These are phyloP conservation scores for Morpho deidamia DNA, from an alignment of 2,888 invertebrate species.

Conservation along the genomic window DNA sequence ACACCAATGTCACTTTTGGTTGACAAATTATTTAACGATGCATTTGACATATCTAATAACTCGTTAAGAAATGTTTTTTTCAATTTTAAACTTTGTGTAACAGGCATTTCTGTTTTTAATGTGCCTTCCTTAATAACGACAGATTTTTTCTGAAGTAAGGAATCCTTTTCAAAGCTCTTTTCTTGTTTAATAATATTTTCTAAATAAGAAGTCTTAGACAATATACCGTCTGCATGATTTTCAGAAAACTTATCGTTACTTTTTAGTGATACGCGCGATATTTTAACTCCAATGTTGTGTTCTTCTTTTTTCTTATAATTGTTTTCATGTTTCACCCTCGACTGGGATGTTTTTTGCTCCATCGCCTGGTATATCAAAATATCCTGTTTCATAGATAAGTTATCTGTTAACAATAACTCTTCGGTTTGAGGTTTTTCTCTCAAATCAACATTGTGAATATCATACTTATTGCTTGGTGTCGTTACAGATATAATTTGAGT, in stretches of 20 bases:
- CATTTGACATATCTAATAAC: slow-evolving; percentile 46
- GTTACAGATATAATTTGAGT: not conserved
- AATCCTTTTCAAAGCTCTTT: not conserved
- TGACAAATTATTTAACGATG: slow-evolving; percentile 5
- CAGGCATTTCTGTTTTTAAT: too few relatives aligned
- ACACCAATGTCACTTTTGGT: not conserved
- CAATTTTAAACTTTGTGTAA: slow-evolving; percentile 8
- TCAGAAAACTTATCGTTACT: not conserved
- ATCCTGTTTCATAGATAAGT: slow-evolving; percentile 20
- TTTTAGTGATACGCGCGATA: not conserved
- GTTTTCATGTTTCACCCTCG: slow-evolving; percentile 7
- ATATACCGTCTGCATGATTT: not conserved
- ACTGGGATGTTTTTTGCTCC: slow-evolving; percentile 13
- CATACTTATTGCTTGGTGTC: slow-evolving; percentile 10
- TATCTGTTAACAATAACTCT: slow-evolving; percentile 5
- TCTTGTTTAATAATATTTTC: not conserved
- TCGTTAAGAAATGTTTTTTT: slow-evolving; percentile 39
- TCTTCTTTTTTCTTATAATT: slow-evolving; percentile 1
- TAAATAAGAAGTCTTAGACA: not conserved
- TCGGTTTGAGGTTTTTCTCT: not conserved
- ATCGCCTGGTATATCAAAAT: slow-evolving; percentile 35
- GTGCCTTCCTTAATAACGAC: not conserved
- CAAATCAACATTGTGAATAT: slow-evolving; percentile 4
- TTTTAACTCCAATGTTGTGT: not conserved
- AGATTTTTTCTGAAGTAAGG: not conserved